Percentiles rank a stretch among this genome's conserved stretches.
Conservation (phyloP, 2,888 invertebrate genomes). For the Rugalucina vietnamica region DNA sequence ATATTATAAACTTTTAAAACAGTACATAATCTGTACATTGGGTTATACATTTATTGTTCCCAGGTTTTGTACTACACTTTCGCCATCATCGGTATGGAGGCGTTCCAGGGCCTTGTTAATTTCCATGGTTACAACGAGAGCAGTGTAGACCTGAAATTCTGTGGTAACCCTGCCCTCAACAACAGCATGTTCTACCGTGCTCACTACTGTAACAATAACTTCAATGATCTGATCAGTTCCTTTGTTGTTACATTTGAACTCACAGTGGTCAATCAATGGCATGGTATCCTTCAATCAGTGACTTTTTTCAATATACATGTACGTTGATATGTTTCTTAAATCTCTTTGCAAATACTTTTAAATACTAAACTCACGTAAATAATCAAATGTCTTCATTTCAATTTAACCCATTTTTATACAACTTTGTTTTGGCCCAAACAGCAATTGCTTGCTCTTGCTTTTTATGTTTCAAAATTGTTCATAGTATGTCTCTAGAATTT, state of each 20-base stretch:
- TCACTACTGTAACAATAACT: conserved; percentile 85
- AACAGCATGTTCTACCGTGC: conserved; percentile 81
- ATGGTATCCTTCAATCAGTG: conserved; percentile 84
- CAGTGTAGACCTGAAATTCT: conserved; percentile 67
- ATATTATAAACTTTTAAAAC: background rate
- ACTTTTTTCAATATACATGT: no score
- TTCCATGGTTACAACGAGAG: conserved; percentile 77
- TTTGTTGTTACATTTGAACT: conserved; percentile 85
- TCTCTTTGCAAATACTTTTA: no score
- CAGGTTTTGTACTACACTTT: conserved; percentile 85
- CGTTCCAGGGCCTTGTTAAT: conserved; percentile 82
- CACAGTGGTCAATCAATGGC: conserved; percentile 86
- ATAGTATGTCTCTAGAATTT: no score
- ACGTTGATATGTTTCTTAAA: no score
- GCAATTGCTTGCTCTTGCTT: no score
- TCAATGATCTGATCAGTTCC: conserved; percentile 84
- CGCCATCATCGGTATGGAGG: conserved; percentile 85
- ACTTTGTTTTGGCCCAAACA: no score
- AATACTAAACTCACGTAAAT: no score
- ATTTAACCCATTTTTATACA: no score
- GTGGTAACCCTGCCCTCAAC: conserved; percentile 81
- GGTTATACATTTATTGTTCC: no score
- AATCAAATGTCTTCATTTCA: no score
- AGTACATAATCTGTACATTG: background rate
- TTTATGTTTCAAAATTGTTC: no score